phyloP scores from a whole-genome alignment of 2,113 vertebrate genomes.

The Rhombomys opimus region DNA sequence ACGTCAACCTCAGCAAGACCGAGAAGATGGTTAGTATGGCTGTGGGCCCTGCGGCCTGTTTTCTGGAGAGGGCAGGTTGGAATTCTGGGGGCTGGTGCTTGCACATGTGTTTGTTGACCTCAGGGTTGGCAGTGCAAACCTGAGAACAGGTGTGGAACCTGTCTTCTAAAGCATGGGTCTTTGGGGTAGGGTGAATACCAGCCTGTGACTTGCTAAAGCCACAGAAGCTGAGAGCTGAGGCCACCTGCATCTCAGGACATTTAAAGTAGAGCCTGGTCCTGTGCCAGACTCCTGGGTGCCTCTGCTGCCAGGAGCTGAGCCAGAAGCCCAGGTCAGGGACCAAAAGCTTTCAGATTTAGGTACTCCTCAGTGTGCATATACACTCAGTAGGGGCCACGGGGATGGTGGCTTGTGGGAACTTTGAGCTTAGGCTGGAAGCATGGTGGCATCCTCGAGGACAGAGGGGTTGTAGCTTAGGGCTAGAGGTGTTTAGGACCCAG shows the following conservation, averaged over 20 bases:
- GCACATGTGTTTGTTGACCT: neutral
- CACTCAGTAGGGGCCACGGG: neutral
- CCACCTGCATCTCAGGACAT: neutral
- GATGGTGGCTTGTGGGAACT: neutral
- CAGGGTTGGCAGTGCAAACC: neutral
- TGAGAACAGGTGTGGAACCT: neutral
- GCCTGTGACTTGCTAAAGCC: neutral
- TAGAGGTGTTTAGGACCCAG: neutral
- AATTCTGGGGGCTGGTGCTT: neutral
- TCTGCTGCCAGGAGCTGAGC: neutral
- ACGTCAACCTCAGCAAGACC: conserved; percentile 98
- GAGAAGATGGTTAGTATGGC: conserved; percentile 94
- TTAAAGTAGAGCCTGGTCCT: neutral
- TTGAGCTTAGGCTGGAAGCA: neutral
- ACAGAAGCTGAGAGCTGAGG: accelerated
- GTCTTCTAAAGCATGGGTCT: neutral
- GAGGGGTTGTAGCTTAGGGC: neutral
- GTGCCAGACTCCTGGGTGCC: neutral
- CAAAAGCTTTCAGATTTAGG: neutral
- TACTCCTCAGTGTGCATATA: neutral
- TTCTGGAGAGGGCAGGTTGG: neutral
- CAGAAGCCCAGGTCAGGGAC: neutral
- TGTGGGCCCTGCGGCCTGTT: neutral
- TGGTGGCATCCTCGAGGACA: neutral
- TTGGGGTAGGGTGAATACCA: neutral